Base-by-base conservation (phyloP, 2,888 invertebrate species). In the Formica aserva region DNA sequence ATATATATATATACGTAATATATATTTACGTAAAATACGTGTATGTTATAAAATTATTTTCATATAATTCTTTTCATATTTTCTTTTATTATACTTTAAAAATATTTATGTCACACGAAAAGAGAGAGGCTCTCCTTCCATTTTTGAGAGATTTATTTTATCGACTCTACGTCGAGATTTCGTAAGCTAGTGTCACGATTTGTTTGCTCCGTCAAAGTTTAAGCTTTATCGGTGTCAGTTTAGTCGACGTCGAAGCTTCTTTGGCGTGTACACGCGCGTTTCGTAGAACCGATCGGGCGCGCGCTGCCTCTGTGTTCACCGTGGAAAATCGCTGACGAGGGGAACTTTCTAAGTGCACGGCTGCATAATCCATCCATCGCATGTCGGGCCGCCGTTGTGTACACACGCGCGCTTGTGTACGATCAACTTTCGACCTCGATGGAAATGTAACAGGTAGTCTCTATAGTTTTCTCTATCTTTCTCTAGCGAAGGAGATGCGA, bases 321-420 rank as follows among this genome's bases (percentile, higher is more conserved):
- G 77, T 78, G 82, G 86, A 87, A 87, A 88, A 89, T 90, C 89
- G 81, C 76, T 83, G 84, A 35, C 75, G 65, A 80, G 82, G 75
- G 78, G 87, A 89, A 90, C 86, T 91, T 91, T 90, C 90, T 84
- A 90, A 90, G 90, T 84, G 88, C 86, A 83, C 85, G 48, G 78
- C 90, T 86, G 84, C 90, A 88, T 89, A 90, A 89, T 90, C 90
- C 87, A 86, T 87, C 48, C 26, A 57, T 57, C 62, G 88, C 86
- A 86, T 86, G 88, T 83, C 83, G 87, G 35, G 63, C 75, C 57
- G 29, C 57, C 78, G 78, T 66, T 74, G 76, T 77, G 77, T 72
- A 69, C 55, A 74, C 38, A 62, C 45, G 65, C 52, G 78, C n/a
- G 41, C 18, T 18, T 26, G 41, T 57, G 62, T 72, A 71, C 41